Percentiles rank a stretch among this genome's conserved stretches.
Conservation (phyloP, 1,140 invertebrate genomes). For the Phocides pigmalion region DNA sequence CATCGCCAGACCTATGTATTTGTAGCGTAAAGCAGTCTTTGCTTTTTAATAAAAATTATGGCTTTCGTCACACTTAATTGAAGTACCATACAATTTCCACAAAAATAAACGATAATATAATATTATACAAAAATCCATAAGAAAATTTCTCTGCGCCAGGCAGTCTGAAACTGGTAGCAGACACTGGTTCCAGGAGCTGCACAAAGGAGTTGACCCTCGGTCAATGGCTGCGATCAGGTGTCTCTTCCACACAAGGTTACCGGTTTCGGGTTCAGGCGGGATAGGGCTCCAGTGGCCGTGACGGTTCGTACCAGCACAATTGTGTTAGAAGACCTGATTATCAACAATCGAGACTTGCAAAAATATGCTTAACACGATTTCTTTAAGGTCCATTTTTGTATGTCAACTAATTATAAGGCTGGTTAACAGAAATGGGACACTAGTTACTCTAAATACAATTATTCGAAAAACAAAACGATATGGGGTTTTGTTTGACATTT, state of each 20-base stretch:
- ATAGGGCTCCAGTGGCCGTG: constrained; percentile 23
- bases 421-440: constrained; percentile 23
- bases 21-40: too few relatives aligned
- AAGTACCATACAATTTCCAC: too few relatives aligned
- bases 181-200: not conserved
- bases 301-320: constrained; percentile 13
- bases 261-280: constrained; percentile 24
- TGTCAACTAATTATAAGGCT: not conserved
- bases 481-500: not conserved
- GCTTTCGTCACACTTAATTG: too few relatives aligned
- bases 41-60: too few relatives aligned
- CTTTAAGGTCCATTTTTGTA: not conserved
- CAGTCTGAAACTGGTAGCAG: constrained; percentile 18
- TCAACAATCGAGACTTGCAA: not conserved
- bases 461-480: constrained; percentile 28
- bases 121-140: not conserved
- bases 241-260: constrained; percentile 11
- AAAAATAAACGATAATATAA: not conserved
- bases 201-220: constrained; percentile 12
- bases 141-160: constrained; percentile 10
- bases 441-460: constrained; percentile 20
- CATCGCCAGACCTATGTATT: too few relatives aligned
- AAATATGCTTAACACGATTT: not conserved
- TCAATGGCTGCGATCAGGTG: constrained; percentile 24
- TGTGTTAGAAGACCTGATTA: constrained; percentile 19